A percentile compares a stretch with the other conserved stretches of the same genome.
phyloP scores from a whole-genome alignment of 2,113 vertebrate species.

The Campylomormyrus tamandua region DNA sequence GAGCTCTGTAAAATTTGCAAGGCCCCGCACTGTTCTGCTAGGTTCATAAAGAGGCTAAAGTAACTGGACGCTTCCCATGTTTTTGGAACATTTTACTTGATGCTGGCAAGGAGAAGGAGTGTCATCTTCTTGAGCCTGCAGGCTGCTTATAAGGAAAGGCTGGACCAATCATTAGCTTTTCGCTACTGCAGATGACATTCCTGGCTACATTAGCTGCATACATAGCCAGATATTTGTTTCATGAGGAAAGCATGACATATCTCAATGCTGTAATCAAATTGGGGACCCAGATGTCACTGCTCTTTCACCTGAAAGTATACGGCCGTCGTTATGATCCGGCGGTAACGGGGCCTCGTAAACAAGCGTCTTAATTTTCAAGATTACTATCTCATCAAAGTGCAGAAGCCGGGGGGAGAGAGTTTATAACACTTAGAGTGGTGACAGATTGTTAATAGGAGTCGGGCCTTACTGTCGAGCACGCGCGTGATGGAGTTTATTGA shows the following conservation, averaged over 20 bases:
- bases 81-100: constrained; percentile 20
- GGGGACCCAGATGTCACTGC: not conserved
- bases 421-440: not conserved
- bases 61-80: constrained; percentile 38
- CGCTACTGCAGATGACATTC: constrained; percentile 47
- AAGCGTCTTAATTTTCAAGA: not conserved
- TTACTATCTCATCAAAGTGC: not conserved
- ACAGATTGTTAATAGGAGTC: not conserved
- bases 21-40: constrained; percentile 29
- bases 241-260: constrained; percentile 27
- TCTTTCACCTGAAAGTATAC: not conserved
- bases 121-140: constrained; percentile 46
- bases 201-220: constrained; percentile 51
- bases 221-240: constrained; percentile 47
- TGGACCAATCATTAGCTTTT: constrained; percentile 51
- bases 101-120: constrained; percentile 36
- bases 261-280: not conserved
- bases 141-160: constrained; percentile 52
- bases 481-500: not conserved
- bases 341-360: not conserved
- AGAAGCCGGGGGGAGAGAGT: not conserved
- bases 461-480: not conserved
- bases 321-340: not conserved
- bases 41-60: constrained; percentile 28
- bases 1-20: constrained; percentile 25